phyloP scores from a whole-genome alignment of 2,888 invertebrate species.

The Amphimallon solstitiale region DNA sequence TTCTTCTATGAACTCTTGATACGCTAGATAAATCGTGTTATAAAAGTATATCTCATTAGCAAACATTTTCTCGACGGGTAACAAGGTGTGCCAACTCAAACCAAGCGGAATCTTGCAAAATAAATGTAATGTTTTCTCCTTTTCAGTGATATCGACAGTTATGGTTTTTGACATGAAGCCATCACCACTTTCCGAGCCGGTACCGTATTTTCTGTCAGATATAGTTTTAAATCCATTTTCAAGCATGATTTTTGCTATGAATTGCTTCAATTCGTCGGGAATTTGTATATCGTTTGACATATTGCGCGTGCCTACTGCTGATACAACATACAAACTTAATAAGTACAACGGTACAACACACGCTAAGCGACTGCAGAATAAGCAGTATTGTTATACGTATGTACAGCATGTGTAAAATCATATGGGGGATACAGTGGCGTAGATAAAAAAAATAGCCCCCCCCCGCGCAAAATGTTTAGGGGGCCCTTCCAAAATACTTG shows the following conservation, averaged over 20 bases:
- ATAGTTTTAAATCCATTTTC: background rate
- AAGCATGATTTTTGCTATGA: slow-evolving; percentile 8
- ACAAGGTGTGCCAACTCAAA: background rate
- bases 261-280: background rate
- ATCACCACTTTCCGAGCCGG: slow-evolving; percentile 31
- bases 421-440: too few species aligned
- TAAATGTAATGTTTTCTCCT: slow-evolving; percentile 15
- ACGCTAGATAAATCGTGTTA: slow-evolving; percentile 8
- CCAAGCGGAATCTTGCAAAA: slow-evolving; percentile 24
- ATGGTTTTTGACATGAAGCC: slow-evolving; percentile 30
- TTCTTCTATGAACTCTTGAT: slow-evolving; percentile 19
- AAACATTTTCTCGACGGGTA: background rate
- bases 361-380: too few species aligned
- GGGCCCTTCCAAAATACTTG: too few species aligned
- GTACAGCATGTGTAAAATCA: too few species aligned
- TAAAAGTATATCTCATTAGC: slow-evolving; percentile 21
- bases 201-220: background rate
- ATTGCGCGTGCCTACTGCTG: too few species aligned
- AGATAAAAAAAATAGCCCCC: too few species aligned
- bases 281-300: background rate
- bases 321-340: too few species aligned
- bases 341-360: too few species aligned
- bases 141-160: slow-evolving; percentile 1
- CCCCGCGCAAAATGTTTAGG: too few species aligned
- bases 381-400: too few species aligned